Evolutionary conservation across 2,113 vertebrate species (phyloP).

Genomic region (Clarias gariepinus): DNA sequence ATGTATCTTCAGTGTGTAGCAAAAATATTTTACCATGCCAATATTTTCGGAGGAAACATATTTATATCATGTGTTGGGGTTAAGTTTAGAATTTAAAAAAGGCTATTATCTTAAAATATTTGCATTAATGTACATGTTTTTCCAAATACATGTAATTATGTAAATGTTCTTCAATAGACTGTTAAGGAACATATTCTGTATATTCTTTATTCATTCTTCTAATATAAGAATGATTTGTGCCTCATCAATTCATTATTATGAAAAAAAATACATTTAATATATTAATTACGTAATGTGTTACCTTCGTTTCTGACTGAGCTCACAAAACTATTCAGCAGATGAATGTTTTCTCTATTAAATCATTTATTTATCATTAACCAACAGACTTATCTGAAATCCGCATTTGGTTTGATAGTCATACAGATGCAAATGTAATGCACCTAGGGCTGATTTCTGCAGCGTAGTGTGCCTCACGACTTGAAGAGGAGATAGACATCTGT

Average conservation of each 20-base stretch:
- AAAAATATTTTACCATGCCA: background rate
- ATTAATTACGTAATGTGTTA: background rate
- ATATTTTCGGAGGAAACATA: background rate
- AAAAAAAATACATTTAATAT: background rate
- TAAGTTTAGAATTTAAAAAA: background rate
- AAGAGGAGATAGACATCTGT: slow-evolving; percentile 23
- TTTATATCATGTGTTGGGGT: background rate
- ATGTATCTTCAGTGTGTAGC: background rate
- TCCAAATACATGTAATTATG: background rate
- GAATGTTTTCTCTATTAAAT: slow-evolving; percentile 7
- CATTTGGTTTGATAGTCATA: background rate
- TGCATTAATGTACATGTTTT: background rate
- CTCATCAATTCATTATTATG: background rate
- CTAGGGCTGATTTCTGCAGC: background rate
- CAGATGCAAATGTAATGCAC: background rate
- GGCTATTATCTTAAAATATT: background rate
- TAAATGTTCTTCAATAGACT: background rate
- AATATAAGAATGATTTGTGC: background rate
- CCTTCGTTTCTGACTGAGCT: slow-evolving; percentile 11
- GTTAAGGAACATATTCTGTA: background rate
- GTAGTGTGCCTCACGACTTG: background rate
- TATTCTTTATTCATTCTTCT: background rate
- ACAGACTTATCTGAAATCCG: background rate
- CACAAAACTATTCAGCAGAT: slow-evolving; percentile 14
- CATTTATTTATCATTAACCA: background rate